Evolutionary conservation across 2,113 vertebrate species (phyloP), one percentile per base, ranked within the genome.

Genomic region (Elephas maximus): DNA sequence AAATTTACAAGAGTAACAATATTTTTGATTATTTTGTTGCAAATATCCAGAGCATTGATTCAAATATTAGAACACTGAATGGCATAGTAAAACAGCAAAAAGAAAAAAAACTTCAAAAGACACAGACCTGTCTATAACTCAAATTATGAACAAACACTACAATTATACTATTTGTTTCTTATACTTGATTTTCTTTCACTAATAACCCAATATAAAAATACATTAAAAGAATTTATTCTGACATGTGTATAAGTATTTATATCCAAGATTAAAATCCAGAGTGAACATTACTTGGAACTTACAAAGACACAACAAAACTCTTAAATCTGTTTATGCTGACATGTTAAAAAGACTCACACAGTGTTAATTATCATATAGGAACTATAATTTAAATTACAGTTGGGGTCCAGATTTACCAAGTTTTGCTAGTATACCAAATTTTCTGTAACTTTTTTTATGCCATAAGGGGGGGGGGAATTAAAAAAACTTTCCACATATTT

Each of bases 231-330:
- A 86, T 71, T 85, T 85, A 91, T 82, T 73, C 62, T 93, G 69
- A 88, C 21, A 57, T 63, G 65, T 63, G 79, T 86, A 33, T 48
- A 89, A 62, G 17, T 57, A 81, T 33, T 82, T 90, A 77, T 79
- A 10, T 60, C 37, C 86, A 93, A 93, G 45, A 65, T 77, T 85
- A 93, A 97, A 93, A 81, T 74, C 33, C 6, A 85, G 30, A 89
- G 14, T 60, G 20, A 96, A 74, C 5, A 62, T 81, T n/a, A 80
- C 12, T 51, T 63, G 65, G 37, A 83, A 92, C 45, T 88, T 79
- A 95, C 15, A 73, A 81, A 95, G 84, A 26, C 14, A 94, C 11
- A 96, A 88, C 18, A 93, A 28, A 96, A 88, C 8, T 78, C 51
- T 67, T 85, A 77, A 69, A 67, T 73, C 14, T 8, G 2, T 28